phyloP scores from a whole-genome alignment of 1,140 invertebrate species.

The Forficula auricularia region DNA sequence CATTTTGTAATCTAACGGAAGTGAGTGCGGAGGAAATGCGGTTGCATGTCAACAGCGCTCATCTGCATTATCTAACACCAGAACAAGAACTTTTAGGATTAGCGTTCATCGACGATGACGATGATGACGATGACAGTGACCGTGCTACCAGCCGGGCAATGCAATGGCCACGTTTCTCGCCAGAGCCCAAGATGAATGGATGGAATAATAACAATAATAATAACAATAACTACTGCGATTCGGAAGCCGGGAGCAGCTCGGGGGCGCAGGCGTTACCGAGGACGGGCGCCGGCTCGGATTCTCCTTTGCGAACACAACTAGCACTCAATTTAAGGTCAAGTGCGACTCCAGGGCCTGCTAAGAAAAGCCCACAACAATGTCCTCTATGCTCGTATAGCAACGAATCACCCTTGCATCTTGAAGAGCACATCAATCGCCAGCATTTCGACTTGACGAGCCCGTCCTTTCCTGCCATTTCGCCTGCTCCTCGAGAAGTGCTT shows the following conservation, averaged over 20 bases:
- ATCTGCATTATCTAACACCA: conserved; percentile 59
- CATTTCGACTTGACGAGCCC: conserved; percentile 73
- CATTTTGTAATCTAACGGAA: conserved; percentile 60
- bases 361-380: conserved; percentile 36
- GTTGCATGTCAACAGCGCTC: conserved; percentile 59
- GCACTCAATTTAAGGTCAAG: conserved; percentile 41
- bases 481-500: conserved; percentile 23
- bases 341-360: conserved; percentile 23
- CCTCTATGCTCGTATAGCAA: conserved; percentile 64
- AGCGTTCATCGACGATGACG: conserved; percentile 31
- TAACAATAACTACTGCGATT: conserved; percentile 24
- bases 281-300: conserved; percentile 32
- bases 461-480: conserved; percentile 35
- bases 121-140: conserved; percentile 33
- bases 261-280: conserved; percentile 9
- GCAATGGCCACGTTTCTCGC: not conserved
- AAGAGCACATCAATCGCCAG: conserved; percentile 66
- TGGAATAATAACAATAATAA: conserved; percentile 30
- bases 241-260: not conserved
- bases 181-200: conserved; percentile 16
- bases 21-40: conserved; percentile 46
- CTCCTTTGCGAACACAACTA: conserved; percentile 39
- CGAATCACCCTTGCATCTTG: conserved; percentile 49
- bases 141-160: not conserved
- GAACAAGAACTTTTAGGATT: conserved; percentile 35